Evolutionary conservation across 2,888 invertebrate species (phyloP).

Genomic region (Imbricaverruca yamaguchii): DNA sequence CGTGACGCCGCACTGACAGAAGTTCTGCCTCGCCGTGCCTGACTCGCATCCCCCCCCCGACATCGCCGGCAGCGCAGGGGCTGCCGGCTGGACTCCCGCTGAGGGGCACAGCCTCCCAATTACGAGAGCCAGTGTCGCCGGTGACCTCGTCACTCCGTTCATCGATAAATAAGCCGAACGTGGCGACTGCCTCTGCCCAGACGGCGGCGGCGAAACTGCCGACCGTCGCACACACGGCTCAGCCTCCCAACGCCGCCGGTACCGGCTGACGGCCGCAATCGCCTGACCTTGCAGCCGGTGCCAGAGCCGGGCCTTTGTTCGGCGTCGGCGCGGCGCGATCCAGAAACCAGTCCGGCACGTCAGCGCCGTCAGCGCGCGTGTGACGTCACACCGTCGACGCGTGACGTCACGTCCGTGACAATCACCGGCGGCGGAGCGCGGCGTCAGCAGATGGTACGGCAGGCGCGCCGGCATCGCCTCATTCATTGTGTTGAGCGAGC

Average conservation of each 20-base stretch:
- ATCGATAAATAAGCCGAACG: too few species aligned
- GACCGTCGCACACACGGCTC: too few species aligned
- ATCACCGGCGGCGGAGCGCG: background rate
- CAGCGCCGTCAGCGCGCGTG: background rate
- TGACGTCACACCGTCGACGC: background rate
- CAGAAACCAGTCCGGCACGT: constrained; percentile 14
- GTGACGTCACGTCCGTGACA: background rate
- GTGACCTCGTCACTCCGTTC: background rate
- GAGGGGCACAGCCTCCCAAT: too few species aligned
- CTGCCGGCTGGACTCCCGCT: too few species aligned
- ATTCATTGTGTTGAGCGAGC: background rate
- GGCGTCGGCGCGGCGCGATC: background rate
- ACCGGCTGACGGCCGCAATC: background rate
- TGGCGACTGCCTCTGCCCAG: too few species aligned
- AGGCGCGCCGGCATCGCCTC: background rate
- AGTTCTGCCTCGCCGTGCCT: too few species aligned
- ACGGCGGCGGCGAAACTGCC: too few species aligned
- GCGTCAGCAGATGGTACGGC: background rate
- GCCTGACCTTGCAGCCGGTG: background rate
- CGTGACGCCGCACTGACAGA: too few species aligned
- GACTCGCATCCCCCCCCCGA: too few species aligned
- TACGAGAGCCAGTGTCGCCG: background rate
- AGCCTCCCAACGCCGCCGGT: background rate
- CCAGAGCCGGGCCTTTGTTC: background rate
- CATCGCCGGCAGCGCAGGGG: too few species aligned